Conservation (phyloP, 2,888 invertebrate species). For the Drosophila percnosoma region DNA sequence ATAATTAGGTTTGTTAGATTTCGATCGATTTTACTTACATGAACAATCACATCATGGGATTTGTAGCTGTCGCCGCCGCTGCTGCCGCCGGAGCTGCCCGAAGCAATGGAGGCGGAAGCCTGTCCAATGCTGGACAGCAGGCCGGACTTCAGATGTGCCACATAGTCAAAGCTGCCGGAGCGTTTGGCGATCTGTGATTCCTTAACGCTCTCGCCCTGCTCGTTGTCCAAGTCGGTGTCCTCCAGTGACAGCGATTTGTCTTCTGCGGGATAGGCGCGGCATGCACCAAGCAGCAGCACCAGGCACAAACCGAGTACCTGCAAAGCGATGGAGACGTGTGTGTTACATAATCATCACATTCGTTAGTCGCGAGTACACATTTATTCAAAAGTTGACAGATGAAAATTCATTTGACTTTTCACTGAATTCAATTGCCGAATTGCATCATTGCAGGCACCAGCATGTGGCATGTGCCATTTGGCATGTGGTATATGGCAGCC, state of each 20-base stretch:
- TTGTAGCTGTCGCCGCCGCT: constrained; percentile 76
- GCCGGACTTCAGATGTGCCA: constrained; percentile 83
- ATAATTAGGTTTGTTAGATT: background rate
- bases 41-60: constrained; percentile 73
- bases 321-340: constrained; percentile 1
- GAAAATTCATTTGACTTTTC: constrained; percentile 16
- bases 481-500: constrained; percentile 27
- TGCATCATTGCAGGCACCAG: constrained; percentile 47
- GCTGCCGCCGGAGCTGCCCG: constrained; percentile 83
- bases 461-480: constrained; percentile 36
- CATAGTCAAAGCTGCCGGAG: constrained; percentile 84
- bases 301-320: constrained; percentile 57
- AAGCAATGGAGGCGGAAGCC: constrained; percentile 84
- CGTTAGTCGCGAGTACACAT: constrained; percentile 2
- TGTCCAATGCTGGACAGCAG: constrained; percentile 83
- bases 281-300: constrained; percentile 62
- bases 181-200: constrained; percentile 82
- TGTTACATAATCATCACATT: constrained; percentile 18
- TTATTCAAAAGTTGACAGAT: constrained; percentile 12
- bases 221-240: constrained; percentile 80
- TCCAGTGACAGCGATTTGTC: constrained; percentile 76
- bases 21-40: constrained; percentile 58
- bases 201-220: constrained; percentile 78
- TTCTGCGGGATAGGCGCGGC: constrained; percentile 73
- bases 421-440: constrained; percentile 52